These are phyloP conservation scores for Morinoia aosen DNA, from an alignment of 2,888 invertebrate species.

Conservation along the genomic window DNA sequence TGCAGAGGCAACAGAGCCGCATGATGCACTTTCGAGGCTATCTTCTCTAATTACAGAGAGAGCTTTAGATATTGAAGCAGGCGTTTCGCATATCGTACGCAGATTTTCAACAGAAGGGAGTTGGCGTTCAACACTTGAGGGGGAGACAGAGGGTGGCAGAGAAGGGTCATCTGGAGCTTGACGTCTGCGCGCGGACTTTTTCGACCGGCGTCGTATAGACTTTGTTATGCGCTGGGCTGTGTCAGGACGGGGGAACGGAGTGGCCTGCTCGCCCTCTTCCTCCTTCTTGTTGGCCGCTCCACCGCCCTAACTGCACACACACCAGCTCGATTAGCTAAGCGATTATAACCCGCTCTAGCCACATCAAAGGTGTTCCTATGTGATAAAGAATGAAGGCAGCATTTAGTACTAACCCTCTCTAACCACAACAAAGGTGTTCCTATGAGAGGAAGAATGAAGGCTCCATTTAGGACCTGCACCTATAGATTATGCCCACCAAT, in stretches of 20 bases:
- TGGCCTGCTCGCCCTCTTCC: background rate
- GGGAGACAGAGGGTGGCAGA: background rate
- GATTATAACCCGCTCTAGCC: no score
- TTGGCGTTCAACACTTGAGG: background rate
- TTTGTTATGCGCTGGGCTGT: background rate
- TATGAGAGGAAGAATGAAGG: no score
- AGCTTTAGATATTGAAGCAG: background rate
- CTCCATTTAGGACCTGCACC: no score
- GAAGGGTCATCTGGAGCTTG: background rate
- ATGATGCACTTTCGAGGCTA: background rate
- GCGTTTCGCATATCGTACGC: background rate
- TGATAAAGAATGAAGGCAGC: no score
- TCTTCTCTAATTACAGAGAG: background rate
- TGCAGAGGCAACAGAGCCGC: background rate
- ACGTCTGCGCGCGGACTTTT: background rate
- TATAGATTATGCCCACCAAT: no score
- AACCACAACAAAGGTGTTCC: no score
- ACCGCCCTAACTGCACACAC: conserved; percentile 17
- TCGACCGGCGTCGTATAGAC: background rate
- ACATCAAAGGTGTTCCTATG: no score
- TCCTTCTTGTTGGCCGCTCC: background rate
- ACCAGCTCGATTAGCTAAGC: background rate
- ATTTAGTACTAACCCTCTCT: no score
- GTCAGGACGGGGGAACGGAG: background rate
- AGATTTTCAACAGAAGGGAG: background rate